phyloP scores from a whole-genome alignment of 2,797 vertebrate species.

The Poliocrania exsul region DNA sequence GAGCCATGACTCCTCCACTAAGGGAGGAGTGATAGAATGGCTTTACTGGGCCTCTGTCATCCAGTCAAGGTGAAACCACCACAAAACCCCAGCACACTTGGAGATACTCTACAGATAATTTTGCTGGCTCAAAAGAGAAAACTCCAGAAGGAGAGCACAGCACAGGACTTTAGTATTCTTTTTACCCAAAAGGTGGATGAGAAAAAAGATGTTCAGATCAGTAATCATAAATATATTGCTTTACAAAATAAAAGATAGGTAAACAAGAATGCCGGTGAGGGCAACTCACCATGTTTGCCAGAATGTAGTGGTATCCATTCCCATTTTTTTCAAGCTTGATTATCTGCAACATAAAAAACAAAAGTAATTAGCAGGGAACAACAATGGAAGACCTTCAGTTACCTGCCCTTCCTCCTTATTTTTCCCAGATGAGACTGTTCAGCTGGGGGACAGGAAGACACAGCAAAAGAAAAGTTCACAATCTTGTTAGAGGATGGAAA shows the following conservation, averaged over 20 bases:
- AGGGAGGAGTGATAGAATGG: not conserved
- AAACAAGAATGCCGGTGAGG: not conserved
- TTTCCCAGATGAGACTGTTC: not conserved
- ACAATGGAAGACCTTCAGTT: not conserved
- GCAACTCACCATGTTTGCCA: slow-evolving; percentile 95
- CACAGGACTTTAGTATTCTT: not conserved
- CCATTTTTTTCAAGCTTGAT: slow-evolving; percentile 94
- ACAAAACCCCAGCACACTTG: not conserved
- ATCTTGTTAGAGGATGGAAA: not conserved
- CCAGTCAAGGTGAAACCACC: not conserved
- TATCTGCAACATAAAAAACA: slow-evolving; percentile 83
- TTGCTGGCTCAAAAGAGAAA: not conserved
- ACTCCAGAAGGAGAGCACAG: not conserved
- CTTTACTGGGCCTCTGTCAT: not conserved
- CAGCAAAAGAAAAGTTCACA: not conserved
- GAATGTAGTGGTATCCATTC: slow-evolving; percentile 97
- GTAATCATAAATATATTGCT: not conserved
- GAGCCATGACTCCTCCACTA: not conserved
- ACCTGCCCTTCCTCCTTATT: not conserved
- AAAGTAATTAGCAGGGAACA: not conserved
- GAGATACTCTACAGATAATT: not conserved
- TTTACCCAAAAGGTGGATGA: not conserved
- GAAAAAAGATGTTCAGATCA: not conserved
- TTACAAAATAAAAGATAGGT: not conserved
- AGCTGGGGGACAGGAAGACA: not conserved